phyloP scores from a whole-genome alignment of 1,140 invertebrate genomes.

The Rhopalosiphum padi region DNA sequence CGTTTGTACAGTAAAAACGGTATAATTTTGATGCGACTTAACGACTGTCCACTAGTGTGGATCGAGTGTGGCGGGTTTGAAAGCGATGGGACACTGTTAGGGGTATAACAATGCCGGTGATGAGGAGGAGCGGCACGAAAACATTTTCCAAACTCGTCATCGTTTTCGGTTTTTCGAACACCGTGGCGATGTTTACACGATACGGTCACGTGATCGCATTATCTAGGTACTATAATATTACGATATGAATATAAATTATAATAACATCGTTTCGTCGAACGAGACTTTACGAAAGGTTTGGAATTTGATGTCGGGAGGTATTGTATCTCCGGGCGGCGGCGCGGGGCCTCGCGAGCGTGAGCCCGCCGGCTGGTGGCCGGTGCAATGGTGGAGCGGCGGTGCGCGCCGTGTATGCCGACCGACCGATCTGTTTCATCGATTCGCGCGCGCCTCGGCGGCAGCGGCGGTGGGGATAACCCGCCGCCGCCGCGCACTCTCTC shows the following conservation, averaged over 20 bases:
- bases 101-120: background rate
- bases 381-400: background rate
- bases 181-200: background rate
- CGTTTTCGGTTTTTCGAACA: background rate
- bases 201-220: background rate
- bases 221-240: background rate
- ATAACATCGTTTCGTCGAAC: background rate
- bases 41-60: background rate
- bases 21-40: background rate
- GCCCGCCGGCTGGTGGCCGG: background rate
- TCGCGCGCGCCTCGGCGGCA: background rate
- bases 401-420: background rate
- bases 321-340: background rate
- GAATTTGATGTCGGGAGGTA: background rate
- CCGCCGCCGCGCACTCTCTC: background rate
- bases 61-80: background rate
- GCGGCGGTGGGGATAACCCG: background rate
- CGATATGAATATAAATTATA: background rate
- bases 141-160: background rate
- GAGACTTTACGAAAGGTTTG: background rate
- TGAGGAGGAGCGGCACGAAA: background rate
- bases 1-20: too few relatives aligned
- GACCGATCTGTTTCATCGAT: constrained; percentile 13
- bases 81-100: background rate
- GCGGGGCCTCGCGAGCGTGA: background rate